Percentiles rank a stretch among this genome's conserved stretches.
These are phyloP conservation scores for Petrolisthes cinctipes DNA, from an alignment of 2,888 invertebrate species.

Conservation along the genomic window DNA sequence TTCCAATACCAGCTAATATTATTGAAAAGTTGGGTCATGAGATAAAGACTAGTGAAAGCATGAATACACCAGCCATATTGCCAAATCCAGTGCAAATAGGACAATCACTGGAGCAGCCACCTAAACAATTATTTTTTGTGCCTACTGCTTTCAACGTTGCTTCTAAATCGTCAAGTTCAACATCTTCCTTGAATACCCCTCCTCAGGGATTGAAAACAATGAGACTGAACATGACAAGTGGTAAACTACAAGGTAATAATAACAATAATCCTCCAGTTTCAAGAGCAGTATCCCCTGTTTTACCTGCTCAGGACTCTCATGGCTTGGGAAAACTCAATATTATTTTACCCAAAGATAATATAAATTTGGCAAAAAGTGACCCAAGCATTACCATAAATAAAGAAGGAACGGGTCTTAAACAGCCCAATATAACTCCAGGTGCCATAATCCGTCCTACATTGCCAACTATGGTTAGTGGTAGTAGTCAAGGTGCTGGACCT, in stretches of 20 bases:
- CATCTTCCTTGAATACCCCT: neutral
- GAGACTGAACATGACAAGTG: conserved; percentile 43
- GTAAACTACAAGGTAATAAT: conserved; percentile 7
- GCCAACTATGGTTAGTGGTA: neutral
- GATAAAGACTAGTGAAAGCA: neutral
- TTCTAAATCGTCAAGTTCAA: conserved; percentile 10
- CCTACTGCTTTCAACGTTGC: conserved; percentile 22
- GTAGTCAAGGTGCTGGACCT: neutral
- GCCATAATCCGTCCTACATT: neutral
- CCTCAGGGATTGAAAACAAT: conserved; percentile 43
- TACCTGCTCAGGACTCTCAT: neutral
- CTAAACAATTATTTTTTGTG: conserved; percentile 27
- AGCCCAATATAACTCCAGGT: neutral
- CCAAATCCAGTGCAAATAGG: neutral
- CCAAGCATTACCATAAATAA: neutral
- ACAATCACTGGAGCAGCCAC: neutral
- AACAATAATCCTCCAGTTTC: neutral
- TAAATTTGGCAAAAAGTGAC: neutral
- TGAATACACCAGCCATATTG: neutral
- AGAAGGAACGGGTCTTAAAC: too few species aligned
- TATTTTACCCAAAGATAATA: neutral
- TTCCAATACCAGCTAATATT: conserved; percentile 23
- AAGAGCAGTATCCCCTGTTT: neutral
- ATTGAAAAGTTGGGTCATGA: neutral
- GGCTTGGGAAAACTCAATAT: neutral